These are phyloP conservation scores for Tiphia femorata DNA, from an alignment of 2,888 invertebrate genomes.

Conservation along the genomic window DNA sequence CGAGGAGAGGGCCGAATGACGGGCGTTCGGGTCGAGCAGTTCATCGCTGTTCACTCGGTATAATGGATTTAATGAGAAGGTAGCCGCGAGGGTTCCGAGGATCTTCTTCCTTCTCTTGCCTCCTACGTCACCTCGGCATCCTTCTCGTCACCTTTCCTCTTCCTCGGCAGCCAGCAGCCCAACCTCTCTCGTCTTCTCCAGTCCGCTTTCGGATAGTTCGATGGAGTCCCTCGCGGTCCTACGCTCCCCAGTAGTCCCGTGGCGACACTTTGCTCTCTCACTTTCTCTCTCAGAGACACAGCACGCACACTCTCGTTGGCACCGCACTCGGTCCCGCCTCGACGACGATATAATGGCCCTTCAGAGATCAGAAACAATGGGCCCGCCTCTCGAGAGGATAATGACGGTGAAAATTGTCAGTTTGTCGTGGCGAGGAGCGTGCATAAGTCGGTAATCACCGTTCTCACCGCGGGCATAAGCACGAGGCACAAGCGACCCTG, in stretches of 20 bases:
- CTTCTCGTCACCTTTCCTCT: not conserved
- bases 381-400: slow-evolving; percentile 49
- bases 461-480: too few relatives aligned
- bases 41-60: slow-evolving; percentile 50
- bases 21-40: slow-evolving; percentile 34
- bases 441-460: slow-evolving; percentile 50
- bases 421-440: slow-evolving; percentile 51
- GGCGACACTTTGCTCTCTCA: too few relatives aligned
- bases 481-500: too few relatives aligned
- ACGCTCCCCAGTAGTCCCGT: too few relatives aligned
- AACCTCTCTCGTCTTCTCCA: too few relatives aligned
- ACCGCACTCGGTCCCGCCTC: too few relatives aligned
- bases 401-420: slow-evolving; percentile 57
- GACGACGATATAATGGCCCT: slow-evolving; percentile 44
- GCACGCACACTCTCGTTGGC: too few relatives aligned
- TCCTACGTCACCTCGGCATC: not conserved
- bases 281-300: too few relatives aligned
- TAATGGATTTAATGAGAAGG: slow-evolving; percentile 63
- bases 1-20: slow-evolving; percentile 27
- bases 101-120: not conserved
- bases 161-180: too few relatives aligned
- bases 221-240: too few relatives aligned
- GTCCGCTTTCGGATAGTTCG: too few relatives aligned
- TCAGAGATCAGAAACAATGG: slow-evolving; percentile 55
- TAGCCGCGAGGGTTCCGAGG: slow-evolving; percentile 30